These are phyloP conservation scores for Asarcornis scutulata DNA, from an alignment of 2,113 vertebrate genomes.

Conservation along the genomic window DNA sequence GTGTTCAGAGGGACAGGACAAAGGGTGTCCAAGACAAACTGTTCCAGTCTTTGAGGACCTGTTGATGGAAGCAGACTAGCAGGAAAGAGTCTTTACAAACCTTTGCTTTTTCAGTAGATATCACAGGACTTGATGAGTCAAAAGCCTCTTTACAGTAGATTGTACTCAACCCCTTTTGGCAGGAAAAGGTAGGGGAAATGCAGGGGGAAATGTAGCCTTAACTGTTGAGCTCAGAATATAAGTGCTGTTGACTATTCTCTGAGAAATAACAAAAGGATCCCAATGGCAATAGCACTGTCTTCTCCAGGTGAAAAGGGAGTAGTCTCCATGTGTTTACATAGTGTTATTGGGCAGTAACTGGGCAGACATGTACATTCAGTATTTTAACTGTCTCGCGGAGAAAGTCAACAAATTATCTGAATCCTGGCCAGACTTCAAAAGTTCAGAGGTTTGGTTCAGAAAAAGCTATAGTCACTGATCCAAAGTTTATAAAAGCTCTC, in stretches of 20 bases:
- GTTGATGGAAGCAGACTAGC: neutral
- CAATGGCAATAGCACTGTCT: neutral
- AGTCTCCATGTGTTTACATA: neutral
- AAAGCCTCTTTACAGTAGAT: neutral
- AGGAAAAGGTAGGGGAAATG: neutral
- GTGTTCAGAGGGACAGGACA: neutral
- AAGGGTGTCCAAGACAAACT: neutral
- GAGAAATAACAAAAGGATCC: neutral
- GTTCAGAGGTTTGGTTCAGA: conserved; percentile 55
- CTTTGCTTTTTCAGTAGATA: conserved; percentile 19
- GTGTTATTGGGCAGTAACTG: neutral
- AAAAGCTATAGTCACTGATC: conserved; percentile 41
- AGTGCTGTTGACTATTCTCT: neutral
- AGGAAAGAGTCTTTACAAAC: neutral
- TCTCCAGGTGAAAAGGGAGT: conserved; percentile 2
- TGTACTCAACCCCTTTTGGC: neutral
- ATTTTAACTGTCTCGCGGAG: neutral
- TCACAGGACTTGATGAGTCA: neutral
- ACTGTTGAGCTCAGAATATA: neutral
- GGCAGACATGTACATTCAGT: neutral
- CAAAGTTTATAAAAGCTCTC: conserved; percentile 44
- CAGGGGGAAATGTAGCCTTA: neutral
- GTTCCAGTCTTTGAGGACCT: conserved; percentile 10
- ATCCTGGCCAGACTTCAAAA: conserved; percentile 30
- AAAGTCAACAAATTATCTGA: conserved; percentile 42